These are phyloP conservation scores for Eurytoma adleriae DNA, from an alignment of 2,888 invertebrate species.

Conservation along the genomic window DNA sequence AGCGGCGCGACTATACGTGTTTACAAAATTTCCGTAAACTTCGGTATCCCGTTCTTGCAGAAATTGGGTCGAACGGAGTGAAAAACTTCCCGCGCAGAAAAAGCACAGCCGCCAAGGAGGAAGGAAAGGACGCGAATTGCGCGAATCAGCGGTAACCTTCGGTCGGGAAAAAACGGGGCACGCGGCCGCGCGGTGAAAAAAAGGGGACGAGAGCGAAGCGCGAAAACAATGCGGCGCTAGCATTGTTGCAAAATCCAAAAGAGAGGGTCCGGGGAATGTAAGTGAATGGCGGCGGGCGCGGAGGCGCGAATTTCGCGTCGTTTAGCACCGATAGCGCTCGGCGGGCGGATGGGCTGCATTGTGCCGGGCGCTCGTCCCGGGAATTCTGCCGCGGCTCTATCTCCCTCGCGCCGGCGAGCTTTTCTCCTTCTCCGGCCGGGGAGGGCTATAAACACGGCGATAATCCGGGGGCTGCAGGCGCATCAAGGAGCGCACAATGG, in stretches of 20 bases:
- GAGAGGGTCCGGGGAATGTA: not conserved
- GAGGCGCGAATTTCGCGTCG: slow-evolving; percentile 40
- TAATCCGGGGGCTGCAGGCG: slow-evolving; percentile 38
- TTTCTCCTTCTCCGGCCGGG: slow-evolving; percentile 2
- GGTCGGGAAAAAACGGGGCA: not conserved
- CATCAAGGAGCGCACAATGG: slow-evolving; percentile 29
- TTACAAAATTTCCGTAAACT: too few species aligned
- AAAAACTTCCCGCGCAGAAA: not conserved
- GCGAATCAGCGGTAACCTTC: not conserved
- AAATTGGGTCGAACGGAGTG: too few species aligned
- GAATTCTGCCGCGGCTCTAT: slow-evolving; percentile 28
- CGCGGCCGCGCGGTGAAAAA: slow-evolving; percentile 4
- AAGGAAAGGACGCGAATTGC: not conserved
- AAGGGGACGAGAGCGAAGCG: not conserved
- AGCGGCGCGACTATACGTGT: too few species aligned
- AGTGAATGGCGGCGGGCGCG: slow-evolving; percentile 19
- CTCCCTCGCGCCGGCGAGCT: not conserved
- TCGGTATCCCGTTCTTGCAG: too few species aligned
- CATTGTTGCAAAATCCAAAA: slow-evolving; percentile 36
- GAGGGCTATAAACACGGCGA: slow-evolving; percentile 50
- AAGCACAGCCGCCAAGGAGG: not conserved
- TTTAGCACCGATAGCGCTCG: slow-evolving; percentile 14
- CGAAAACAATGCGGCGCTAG: not conserved
- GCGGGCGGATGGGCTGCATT: not conserved
- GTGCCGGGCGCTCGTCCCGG: slow-evolving; percentile 30